Percentiles rank a stretch among this genome's conserved stretches.
Conservation (phyloP, 2,888 invertebrate genomes). For the Volucella inanis region DNA sequence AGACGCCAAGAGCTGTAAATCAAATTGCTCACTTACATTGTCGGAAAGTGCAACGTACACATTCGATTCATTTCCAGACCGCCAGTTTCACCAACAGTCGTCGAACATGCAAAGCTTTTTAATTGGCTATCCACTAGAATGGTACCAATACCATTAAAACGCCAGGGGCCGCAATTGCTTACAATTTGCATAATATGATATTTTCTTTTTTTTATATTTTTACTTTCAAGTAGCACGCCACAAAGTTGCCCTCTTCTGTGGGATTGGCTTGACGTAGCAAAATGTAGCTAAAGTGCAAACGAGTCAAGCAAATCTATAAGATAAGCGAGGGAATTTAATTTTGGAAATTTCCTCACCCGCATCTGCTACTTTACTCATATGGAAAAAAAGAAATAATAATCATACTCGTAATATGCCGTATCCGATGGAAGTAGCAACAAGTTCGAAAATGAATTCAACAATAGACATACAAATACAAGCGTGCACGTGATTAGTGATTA, state of each 20-base stretch:
- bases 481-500: constrained; percentile 43
- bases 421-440: constrained; percentile 23
- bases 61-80: background rate
- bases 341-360: constrained; percentile 15
- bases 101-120: constrained; percentile 36
- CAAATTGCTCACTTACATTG: constrained; percentile 31
- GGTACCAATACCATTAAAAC: constrained; percentile 31
- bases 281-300: constrained; percentile 1
- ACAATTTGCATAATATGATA: constrained; percentile 58
- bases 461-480: constrained; percentile 10
- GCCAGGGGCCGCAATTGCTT: constrained; percentile 42
- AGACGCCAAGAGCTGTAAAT: constrained; percentile 10
- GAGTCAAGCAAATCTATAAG: constrained; percentile 10
- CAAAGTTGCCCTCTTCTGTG: constrained; percentile 19
- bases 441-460: constrained; percentile 12
- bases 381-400: background rate
- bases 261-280: constrained; percentile 34
- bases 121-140: constrained; percentile 17
- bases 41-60: constrained; percentile 1
- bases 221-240: constrained; percentile 21
- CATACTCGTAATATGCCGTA: background rate
- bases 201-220: constrained; percentile 22
- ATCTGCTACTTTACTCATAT: constrained; percentile 8
- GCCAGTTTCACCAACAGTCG: constrained; percentile 35
- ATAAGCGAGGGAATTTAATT: constrained; percentile 38